A percentile compares a stretch with the other conserved stretches of the same genome.
phyloP scores from a whole-genome alignment of 2,888 invertebrate species.

The Melinaea marsaeus region DNA sequence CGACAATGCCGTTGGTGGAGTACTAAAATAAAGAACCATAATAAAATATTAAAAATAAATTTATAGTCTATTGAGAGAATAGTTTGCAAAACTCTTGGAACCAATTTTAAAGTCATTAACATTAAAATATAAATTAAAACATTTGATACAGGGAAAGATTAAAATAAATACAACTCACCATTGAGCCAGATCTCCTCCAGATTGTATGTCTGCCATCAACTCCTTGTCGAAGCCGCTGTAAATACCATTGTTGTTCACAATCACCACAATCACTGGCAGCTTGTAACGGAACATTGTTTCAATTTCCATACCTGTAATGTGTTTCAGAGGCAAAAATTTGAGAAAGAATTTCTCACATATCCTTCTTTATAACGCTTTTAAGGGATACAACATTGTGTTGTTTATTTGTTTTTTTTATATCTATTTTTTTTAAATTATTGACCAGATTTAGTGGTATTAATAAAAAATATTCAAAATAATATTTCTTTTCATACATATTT shows the following conservation, averaged over 20 bases:
- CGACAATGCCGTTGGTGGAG: slow-evolving; percentile 89
- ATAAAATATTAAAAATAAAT: background rate
- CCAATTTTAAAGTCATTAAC: too few species aligned
- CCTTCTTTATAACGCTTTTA: too few species aligned
- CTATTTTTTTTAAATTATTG: too few species aligned
- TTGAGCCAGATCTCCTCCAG: slow-evolving; percentile 83
- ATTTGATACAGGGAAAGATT: slow-evolving; percentile 4
- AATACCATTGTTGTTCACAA: slow-evolving; percentile 98
- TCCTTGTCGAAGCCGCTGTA: slow-evolving; percentile 91
- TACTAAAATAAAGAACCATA: slow-evolving; percentile 69
- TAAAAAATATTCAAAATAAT: too few species aligned
- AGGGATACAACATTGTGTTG: too few species aligned
- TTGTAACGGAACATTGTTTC: slow-evolving; percentile 97
- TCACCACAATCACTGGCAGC: slow-evolving; percentile 91
- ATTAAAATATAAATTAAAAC: background rate
- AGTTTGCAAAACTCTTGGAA: too few species aligned
- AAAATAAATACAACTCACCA: slow-evolving; percentile 76
- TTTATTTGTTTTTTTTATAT: too few species aligned
- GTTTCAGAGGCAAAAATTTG: too few species aligned
- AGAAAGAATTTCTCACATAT: too few species aligned
- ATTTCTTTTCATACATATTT: too few species aligned
- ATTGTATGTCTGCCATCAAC: slow-evolving; percentile 83
- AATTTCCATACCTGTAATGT: slow-evolving; percentile 89
- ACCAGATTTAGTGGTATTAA: too few species aligned
- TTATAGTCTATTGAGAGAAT: too few species aligned